Evolutionary conservation across 2,797 vertebrate genomes (phyloP).

Genomic region (Uromys caudimaculatus): DNA sequence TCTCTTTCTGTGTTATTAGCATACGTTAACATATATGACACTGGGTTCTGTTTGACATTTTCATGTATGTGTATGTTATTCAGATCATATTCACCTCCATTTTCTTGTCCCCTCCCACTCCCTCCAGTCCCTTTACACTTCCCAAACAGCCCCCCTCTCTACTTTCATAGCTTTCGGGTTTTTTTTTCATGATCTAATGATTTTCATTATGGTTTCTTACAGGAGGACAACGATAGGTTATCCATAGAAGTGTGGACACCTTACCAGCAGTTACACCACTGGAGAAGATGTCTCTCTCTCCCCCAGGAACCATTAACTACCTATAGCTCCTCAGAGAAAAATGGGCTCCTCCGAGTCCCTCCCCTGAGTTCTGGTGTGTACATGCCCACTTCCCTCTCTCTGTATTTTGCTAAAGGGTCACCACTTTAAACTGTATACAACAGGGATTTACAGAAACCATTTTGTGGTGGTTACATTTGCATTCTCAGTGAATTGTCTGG

Average conservation of each 20-base stretch:
- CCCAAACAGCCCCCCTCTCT: background rate
- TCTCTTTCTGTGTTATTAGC: background rate
- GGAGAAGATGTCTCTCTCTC: background rate
- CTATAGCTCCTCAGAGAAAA: background rate
- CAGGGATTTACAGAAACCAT: conserved; percentile 7
- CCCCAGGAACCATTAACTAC: background rate
- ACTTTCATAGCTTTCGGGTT: background rate
- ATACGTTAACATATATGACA: background rate
- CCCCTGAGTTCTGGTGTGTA: background rate
- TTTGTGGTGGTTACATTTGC: background rate
- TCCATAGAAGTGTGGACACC: background rate
- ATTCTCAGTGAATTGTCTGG: background rate
- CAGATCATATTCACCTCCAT: background rate
- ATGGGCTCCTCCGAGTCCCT: background rate
- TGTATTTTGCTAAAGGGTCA: background rate
- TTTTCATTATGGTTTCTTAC: background rate
- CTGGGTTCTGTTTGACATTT: background rate
- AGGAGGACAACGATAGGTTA: background rate
- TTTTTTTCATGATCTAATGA: background rate
- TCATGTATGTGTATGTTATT: background rate
- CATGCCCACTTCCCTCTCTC: background rate
- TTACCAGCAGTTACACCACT: background rate
- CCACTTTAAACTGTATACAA: conserved; percentile 14
- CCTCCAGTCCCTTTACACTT: background rate
- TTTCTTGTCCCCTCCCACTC: background rate